Conservation (phyloP, 2,797 vertebrate genomes). For the Crax fasciolata region DNA sequence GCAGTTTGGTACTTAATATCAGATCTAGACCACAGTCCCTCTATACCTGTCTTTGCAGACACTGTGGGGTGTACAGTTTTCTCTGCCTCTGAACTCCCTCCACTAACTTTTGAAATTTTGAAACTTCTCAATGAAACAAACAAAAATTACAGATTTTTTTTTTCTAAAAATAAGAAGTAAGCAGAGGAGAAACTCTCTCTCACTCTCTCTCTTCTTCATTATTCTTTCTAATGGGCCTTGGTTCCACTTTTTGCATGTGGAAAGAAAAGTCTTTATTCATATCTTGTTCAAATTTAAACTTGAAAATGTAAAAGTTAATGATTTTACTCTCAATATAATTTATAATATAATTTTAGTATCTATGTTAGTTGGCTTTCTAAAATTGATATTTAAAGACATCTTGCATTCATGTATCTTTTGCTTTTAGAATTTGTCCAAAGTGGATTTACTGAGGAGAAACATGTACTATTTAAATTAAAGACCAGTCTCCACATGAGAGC, state of each 20-base stretch:
- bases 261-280: not conserved
- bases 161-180: not conserved
- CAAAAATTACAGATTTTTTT: not conserved
- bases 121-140: fast-evolving
- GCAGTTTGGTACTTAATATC: not conserved
- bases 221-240: not conserved
- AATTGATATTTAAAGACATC: not conserved
- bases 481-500: fast-evolving
- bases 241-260: not conserved
- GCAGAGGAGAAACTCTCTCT: not conserved
- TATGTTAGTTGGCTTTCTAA: not conserved
- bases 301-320: not conserved
- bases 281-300: not conserved
- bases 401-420: not conserved
- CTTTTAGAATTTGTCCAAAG: not conserved
- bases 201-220: not conserved
- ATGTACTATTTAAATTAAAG: not conserved
- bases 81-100: not conserved
- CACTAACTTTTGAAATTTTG: not conserved
- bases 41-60: not conserved
- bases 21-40: not conserved
- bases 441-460: not conserved
- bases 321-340: not conserved
- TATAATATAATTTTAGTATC: not conserved
- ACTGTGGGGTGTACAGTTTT: not conserved